Percentiles rank a stretch among this genome's conserved stretches.
Conservation (phyloP, 2,888 invertebrate species). For the Hesperia comma region DNA sequence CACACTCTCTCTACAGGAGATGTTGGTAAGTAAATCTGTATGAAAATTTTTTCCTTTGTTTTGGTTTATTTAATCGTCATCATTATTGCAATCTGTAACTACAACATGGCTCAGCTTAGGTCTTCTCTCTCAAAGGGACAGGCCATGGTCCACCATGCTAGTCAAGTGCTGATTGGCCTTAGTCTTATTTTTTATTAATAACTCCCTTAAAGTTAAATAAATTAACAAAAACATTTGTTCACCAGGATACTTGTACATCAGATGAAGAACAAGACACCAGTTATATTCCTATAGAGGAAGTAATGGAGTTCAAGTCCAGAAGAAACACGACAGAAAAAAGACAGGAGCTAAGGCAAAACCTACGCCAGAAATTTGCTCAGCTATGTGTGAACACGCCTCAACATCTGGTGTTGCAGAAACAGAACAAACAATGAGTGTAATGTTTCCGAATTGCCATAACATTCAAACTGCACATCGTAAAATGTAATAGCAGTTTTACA, state of each 20-base stretch:
- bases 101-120: too few relatives aligned
- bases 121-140: too few relatives aligned
- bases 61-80: too few relatives aligned
- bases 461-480: slow-evolving; percentile 51
- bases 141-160: too few relatives aligned
- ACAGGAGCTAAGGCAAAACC: slow-evolving; percentile 90
- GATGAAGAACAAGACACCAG: slow-evolving; percentile 90
- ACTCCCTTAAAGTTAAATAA: neutral
- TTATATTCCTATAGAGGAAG: slow-evolving; percentile 95
- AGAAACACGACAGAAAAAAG: slow-evolving; percentile 91
- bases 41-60: neutral
- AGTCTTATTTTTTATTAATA: too few relatives aligned
- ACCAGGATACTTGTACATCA: slow-evolving; percentile 90
- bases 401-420: slow-evolving; percentile 47
- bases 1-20: slow-evolving; percentile 88
- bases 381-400: slow-evolving; percentile 86
- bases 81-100: too few relatives aligned
- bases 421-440: slow-evolving; percentile 59
- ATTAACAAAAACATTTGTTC: slow-evolving; percentile 8
- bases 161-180: too few relatives aligned
- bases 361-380: slow-evolving; percentile 92
- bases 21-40: slow-evolving; percentile 86
- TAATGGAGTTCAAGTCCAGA: slow-evolving; percentile 93
- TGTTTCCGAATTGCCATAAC: slow-evolving; percentile 40
- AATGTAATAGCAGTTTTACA: slow-evolving; percentile 36